Percentiles rank a stretch among this genome's conserved stretches.
phyloP scores from a whole-genome alignment of 2,888 invertebrate genomes.

The Apamea monoglypha region DNA sequence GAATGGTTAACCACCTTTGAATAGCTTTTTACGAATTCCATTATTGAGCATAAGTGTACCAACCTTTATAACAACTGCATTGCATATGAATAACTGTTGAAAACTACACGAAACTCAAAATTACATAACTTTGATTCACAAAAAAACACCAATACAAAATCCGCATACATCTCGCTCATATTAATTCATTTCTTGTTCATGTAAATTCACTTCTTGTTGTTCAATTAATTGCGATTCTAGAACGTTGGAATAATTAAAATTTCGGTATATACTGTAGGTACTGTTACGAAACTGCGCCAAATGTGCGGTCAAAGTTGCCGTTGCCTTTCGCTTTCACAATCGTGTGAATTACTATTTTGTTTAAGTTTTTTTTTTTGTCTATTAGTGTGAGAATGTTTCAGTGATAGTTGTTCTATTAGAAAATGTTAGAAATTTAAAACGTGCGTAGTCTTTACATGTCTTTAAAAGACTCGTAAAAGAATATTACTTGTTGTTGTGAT shows the following conservation, averaged over 20 bases:
- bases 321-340: conserved; percentile 66
- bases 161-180: not conserved
- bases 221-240: conserved; percentile 33
- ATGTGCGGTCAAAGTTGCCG: conserved; percentile 60
- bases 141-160: conserved; percentile 8
- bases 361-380: conserved; percentile 20
- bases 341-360: conserved; percentile 63
- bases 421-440: not conserved
- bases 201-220: conserved; percentile 13
- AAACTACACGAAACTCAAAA: conserved; percentile 2
- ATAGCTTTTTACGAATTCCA: too few species aligned
- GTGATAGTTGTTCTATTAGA: conserved; percentile 31
- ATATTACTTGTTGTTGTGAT: not conserved
- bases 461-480: not conserved
- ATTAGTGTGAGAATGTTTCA: conserved; percentile 44
- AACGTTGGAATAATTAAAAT: conserved; percentile 52
- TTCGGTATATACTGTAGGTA: conserved; percentile 13
- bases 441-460: not conserved
- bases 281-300: conserved; percentile 38
- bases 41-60: not conserved
- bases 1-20: too few species aligned
- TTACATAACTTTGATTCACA: not conserved
- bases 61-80: not conserved
- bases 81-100: not conserved
- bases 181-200: conserved; percentile 35